A percentile compares a stretch with the other conserved stretches of the same genome.
phyloP scores from a whole-genome alignment of 2,797 vertebrate species.

The Eulemur rubriventer region DNA sequence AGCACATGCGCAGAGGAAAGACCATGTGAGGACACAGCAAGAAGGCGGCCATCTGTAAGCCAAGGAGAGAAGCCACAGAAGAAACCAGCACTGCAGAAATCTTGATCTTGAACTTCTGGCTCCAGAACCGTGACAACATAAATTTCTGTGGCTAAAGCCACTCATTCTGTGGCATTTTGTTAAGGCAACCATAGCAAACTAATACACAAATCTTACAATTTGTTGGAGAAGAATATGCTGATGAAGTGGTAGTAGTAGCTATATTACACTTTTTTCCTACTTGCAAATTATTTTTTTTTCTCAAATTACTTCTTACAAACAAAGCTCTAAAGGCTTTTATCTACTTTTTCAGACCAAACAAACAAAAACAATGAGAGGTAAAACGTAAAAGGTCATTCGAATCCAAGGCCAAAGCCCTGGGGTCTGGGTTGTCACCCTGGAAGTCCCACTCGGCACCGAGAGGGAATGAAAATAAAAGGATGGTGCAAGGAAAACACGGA shows the following conservation, averaged over 20 bases:
- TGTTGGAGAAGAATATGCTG: not conserved
- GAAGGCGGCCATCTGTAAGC: not conserved
- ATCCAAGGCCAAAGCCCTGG: not conserved
- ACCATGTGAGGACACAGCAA: not conserved
- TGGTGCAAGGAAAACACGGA: not conserved
- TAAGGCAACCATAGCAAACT: not conserved
- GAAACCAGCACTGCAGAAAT: not conserved
- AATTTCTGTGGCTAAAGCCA: not conserved
- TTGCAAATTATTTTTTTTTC: not conserved
- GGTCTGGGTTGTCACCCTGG: not conserved
- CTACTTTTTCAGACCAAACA: not conserved
- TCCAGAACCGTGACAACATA: not conserved
- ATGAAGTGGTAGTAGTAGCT: not conserved
- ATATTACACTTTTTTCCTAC: not conserved
- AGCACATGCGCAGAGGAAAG: not conserved
- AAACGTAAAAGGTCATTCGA: not conserved
- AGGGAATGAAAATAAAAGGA: not conserved
- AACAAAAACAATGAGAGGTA: not conserved
- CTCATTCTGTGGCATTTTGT: not conserved
- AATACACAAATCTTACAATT: not conserved
- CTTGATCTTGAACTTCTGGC: not conserved
- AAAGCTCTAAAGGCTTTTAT: not conserved
- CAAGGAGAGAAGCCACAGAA: not conserved
- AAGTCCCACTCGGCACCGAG: not conserved
- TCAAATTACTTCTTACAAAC: not conserved